phyloP scores from a whole-genome alignment of 2,888 invertebrate species.

The Chrysolina haemoptera region DNA sequence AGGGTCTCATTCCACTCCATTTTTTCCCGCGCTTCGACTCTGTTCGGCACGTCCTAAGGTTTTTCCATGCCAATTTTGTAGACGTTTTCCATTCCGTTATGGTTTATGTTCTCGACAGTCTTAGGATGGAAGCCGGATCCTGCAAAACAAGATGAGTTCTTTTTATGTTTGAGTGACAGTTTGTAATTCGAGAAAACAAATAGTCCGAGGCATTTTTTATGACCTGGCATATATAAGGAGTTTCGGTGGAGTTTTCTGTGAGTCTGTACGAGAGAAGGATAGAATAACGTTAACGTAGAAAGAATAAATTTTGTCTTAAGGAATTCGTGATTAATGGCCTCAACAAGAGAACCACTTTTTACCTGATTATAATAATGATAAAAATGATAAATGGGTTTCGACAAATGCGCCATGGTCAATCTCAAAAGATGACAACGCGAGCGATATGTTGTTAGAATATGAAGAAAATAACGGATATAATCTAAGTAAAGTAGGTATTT shows the following conservation, averaged over 20 bases:
- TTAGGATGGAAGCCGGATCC: conserved; percentile 7
- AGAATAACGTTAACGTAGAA: no score
- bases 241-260: background rate
- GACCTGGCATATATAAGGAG: background rate
- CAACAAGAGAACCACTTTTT: no score
- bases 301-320: no score
- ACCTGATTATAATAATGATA: no score
- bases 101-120: conserved; percentile 19
- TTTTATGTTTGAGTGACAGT: conserved; percentile 16
- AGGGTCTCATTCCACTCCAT: conserved; percentile 49
- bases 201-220: background rate
- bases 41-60: conserved; percentile 20
- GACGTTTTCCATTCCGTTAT: conserved; percentile 23
- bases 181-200: conserved; percentile 10
- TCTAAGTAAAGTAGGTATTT: no score
- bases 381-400: no score
- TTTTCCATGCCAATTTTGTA: conserved; percentile 18
- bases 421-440: no score
- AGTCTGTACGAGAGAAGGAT: no score
- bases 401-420: no score
- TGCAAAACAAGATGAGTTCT: conserved; percentile 11
- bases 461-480: no score
- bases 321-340: no score
- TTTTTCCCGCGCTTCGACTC: conserved; percentile 19
- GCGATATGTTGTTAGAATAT: no score